A percentile compares a stretch with the other conserved stretches of the same genome.
Evolutionary conservation across 2,797 vertebrate species (phyloP).

Genomic region (Aulostomus chinensis): DNA sequence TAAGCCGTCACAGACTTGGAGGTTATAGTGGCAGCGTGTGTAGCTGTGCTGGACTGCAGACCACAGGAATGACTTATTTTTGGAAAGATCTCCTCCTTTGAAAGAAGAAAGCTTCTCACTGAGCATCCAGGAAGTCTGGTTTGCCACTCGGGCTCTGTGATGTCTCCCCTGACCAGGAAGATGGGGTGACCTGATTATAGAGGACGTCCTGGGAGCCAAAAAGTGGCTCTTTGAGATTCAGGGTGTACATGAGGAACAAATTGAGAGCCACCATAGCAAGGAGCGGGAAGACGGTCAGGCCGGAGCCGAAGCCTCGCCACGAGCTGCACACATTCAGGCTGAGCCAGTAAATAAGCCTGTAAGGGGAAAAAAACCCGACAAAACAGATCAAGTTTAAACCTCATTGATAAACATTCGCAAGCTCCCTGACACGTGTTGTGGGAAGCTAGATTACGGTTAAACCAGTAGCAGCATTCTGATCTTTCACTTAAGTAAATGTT

Average conservation of each 20-base stretch:
- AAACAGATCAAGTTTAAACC: conserved; percentile 32
- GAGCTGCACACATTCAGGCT: conserved; percentile 71
- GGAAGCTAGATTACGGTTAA: not conserved
- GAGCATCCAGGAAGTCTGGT: conserved; percentile 66
- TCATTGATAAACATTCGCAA: conserved; percentile 12
- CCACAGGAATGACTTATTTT: conserved; percentile 82
- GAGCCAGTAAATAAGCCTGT: conserved; percentile 79
- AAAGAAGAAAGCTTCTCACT: conserved; percentile 71
- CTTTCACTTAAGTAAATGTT: not conserved
- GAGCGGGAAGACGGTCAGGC: conserved; percentile 79
- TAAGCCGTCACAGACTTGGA: conserved; percentile 66
- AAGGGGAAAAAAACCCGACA: conserved; percentile 7
- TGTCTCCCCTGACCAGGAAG: conserved; percentile 59
- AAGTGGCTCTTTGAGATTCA: conserved; percentile 67
- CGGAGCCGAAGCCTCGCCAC: conserved; percentile 80
- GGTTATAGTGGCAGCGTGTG: conserved; percentile 70
- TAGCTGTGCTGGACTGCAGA: conserved; percentile 69
- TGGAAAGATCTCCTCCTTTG: conserved; percentile 69
- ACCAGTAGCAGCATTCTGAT: not conserved
- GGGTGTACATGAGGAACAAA: conserved; percentile 75
- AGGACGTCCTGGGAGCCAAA: conserved; percentile 55
- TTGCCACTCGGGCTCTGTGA: conserved; percentile 63
- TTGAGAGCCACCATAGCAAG: conserved; percentile 77
- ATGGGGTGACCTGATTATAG: conserved; percentile 72
- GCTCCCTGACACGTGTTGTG: not conserved